Evolutionary conservation across 1,140 invertebrate genomes (phyloP), one percentile per base, ranked within the genome.

Genomic region (Spodoptera frugiperda): DNA sequence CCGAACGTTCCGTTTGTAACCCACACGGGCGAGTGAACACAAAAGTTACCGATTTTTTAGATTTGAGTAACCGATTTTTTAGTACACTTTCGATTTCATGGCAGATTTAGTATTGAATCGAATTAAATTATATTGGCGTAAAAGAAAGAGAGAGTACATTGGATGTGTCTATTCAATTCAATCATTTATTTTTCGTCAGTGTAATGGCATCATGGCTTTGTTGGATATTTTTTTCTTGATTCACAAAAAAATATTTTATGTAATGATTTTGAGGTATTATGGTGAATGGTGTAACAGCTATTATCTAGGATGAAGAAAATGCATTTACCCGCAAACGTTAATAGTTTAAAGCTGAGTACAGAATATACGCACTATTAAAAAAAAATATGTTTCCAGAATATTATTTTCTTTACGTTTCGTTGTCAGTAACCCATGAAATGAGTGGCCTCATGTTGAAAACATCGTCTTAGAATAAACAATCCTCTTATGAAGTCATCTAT

Each of bases 1-100:
- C 17, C 9, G 44, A 46, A 19, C 33, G 59, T 46, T 63, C 15
- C 39, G 59, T 63, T 63, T 63, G 59, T 39, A 63, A 63, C 59
- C 59, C 15, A 30, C 59, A 63, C 59, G 59, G 15, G 3, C 46
- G 33, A 63, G 9, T 39, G 59, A 63, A 39, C 59, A 63, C 39
- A 10, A 17, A 8, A 14, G 33, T 17, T 17, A 21, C 19, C 5
- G 5, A 9, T 12, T 21, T 17, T 63, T 12, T n/a, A n/a, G n/a
- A n/a, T n/a, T 25, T 25, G 5, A 25, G 25, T n/a, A n/a, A 25
- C 25, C 25, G 33, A 61, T 30, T 39, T 17, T 39, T 46, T 46
- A 17, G 3, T 17, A 44, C 33, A 19, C n/a, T 46, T 46, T 63
- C 10, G 33, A 21, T 46, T 63, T 46, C 59, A 46, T 46, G 46